Conservation (phyloP, 2,797 vertebrate genomes). For the Diceros bicornis region DNA sequence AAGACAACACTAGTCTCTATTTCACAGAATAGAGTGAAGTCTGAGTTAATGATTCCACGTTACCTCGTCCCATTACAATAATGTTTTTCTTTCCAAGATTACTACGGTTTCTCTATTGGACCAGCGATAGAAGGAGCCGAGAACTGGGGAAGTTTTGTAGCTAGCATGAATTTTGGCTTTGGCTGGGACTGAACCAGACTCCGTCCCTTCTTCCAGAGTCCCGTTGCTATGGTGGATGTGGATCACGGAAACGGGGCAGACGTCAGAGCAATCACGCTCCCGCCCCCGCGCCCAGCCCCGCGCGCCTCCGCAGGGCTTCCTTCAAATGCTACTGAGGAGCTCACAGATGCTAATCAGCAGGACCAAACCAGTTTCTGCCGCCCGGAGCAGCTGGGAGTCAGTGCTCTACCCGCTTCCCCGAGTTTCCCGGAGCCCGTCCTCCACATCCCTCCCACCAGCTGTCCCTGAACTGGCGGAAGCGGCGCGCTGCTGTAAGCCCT, state of each 20-base stretch:
- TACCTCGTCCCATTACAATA: background rate
- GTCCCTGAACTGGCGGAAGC: background rate
- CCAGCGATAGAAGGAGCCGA: background rate
- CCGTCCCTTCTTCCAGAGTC: background rate
- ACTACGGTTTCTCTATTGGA: background rate
- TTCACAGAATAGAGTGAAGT: background rate
- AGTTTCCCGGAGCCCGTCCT: conserved; percentile 1
- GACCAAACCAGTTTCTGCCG: conserved; percentile 12
- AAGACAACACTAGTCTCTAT: background rate
- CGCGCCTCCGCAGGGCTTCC: background rate
- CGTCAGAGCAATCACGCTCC: background rate
- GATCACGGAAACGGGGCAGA: background rate
- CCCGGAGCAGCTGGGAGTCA: background rate
- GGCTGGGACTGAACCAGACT: background rate
- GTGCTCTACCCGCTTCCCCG: background rate
- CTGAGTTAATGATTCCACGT: background rate
- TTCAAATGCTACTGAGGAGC: conserved; percentile 75
- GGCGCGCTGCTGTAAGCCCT: background rate
- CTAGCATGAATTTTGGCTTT: background rate
- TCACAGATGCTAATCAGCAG: conserved; percentile 58
- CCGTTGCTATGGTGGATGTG: background rate
- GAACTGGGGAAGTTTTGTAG: background rate
- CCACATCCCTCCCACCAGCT: background rate
- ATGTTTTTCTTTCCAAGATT: conserved; percentile 18
- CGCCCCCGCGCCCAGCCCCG: background rate